These are phyloP conservation scores for Rotaria sp. DNA, from an alignment of 2,888 invertebrate species.

Conservation along the genomic window DNA sequence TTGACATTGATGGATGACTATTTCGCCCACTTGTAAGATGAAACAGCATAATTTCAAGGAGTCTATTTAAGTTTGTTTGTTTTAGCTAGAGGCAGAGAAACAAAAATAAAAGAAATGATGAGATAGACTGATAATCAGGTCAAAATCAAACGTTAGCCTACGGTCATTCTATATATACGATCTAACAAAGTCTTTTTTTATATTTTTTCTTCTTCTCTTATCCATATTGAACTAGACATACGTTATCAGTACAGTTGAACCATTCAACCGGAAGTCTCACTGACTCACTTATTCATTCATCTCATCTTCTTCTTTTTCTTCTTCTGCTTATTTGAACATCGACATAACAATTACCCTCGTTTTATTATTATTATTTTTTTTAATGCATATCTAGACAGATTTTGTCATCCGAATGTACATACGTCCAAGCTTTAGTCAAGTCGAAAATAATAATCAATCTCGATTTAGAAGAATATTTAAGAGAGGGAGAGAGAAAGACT, in stretches of 20 bases:
- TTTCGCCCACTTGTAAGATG: not conserved
- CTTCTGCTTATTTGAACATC: not conserved
- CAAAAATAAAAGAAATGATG: not conserved
- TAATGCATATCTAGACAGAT: not conserved
- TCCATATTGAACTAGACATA: not conserved
- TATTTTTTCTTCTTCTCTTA: not conserved
- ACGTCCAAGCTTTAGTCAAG: not conserved
- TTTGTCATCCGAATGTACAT: not conserved
- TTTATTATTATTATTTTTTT: not conserved
- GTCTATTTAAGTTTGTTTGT: not conserved
- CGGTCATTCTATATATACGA: not conserved
- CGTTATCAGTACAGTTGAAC: not conserved
- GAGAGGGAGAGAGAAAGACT: no score
- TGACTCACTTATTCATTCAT: not conserved
- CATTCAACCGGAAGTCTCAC: not conserved
- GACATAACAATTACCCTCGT: not conserved
- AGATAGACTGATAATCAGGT: not conserved
- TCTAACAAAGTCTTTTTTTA: not conserved
- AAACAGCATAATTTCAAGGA: slow-evolving; percentile 18
- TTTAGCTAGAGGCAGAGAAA: slow-evolving; percentile 8
- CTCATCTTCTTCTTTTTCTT: not conserved
- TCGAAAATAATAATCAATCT: not conserved
- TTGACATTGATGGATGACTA: not conserved
- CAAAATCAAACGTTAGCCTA: not conserved
- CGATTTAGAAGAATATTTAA: not conserved